A percentile compares a stretch with the other conserved stretches of the same genome.
Conservation (phyloP, 2,113 vertebrate species). For the Triplophysa siluroides region DNA sequence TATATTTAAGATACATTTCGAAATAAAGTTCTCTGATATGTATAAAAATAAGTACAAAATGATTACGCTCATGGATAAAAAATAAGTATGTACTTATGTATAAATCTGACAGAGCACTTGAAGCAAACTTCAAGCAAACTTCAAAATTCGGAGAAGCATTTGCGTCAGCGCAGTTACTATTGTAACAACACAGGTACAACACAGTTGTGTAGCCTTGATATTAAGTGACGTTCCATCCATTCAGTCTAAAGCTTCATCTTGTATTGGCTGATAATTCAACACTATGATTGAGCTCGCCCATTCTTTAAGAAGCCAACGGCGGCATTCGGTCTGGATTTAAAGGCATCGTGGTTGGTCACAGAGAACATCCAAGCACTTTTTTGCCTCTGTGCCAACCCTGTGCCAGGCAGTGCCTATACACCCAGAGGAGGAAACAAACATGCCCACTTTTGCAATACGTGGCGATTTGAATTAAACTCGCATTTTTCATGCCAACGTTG, state of each 20-base stretch:
- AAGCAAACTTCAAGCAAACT: constrained; percentile 52
- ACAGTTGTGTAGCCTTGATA: constrained; percentile 28
- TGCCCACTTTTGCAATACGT: constrained; percentile 80
- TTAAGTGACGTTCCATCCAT: constrained; percentile 18
- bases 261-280: constrained; percentile 55
- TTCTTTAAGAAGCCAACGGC: background rate
- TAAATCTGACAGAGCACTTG: constrained; percentile 62
- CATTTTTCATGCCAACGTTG: background rate
- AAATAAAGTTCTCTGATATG: constrained; percentile 65
- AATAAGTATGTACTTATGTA: constrained; percentile 72
- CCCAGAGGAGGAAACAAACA: constrained; percentile 70
- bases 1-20: constrained; percentile 60
- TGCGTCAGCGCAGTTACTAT: constrained; percentile 50
- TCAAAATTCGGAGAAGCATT: constrained; percentile 50
- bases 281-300: constrained; percentile 68
- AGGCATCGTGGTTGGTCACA: constrained; percentile 66
- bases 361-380: constrained; percentile 80
- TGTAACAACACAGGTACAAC: constrained; percentile 49
- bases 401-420: constrained; percentile 69
- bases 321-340: constrained; percentile 28
- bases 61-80: constrained; percentile 73
- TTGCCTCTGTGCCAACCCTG: constrained; percentile 73
- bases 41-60: constrained; percentile 80
- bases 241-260: constrained; percentile 30
- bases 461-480: constrained; percentile 61